A percentile compares a stretch with the other conserved stretches of the same genome.
Evolutionary conservation across 2,888 invertebrate species (phyloP).

Genomic region (Tipula unca): DNA sequence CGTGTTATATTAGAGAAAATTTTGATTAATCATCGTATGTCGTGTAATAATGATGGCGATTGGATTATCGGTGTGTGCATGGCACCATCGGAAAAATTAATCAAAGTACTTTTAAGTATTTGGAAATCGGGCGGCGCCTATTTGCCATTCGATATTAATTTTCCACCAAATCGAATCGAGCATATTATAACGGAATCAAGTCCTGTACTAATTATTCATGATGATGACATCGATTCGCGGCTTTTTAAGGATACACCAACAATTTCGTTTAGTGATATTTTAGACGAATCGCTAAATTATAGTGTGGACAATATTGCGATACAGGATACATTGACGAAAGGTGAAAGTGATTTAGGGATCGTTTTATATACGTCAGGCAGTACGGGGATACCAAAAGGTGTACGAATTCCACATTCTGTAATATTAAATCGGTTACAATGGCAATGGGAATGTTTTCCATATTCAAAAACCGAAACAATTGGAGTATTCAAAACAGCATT

Average conservation of each 20-base stretch:
- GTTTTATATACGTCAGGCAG: constrained; percentile 83
- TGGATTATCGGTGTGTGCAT: constrained; percentile 70
- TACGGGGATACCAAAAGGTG: constrained; percentile 85
- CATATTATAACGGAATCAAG: constrained; percentile 68
- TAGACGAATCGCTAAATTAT: constrained; percentile 29
- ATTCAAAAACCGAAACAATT: constrained; percentile 52
- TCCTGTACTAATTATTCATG: constrained; percentile 56
- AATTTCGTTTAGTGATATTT: constrained; percentile 32
- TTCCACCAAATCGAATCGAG: constrained; percentile 60
- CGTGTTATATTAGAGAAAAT: constrained; percentile 35
- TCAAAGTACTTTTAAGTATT: constrained; percentile 59
- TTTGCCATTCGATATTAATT: constrained; percentile 67
- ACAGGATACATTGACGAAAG: constrained; percentile 41
- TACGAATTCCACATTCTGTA: constrained; percentile 66
- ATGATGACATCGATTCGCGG: constrained; percentile 41
- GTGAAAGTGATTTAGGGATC: constrained; percentile 51
- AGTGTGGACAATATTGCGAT: constrained; percentile 32
- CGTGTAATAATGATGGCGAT: constrained; percentile 57
- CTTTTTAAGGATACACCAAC: constrained; percentile 33
- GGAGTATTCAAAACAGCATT: constrained; percentile 86
- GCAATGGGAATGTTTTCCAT: constrained; percentile 81
- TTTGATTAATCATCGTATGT: constrained; percentile 31
- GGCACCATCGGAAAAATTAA: constrained; percentile 61
- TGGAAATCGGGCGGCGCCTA: constrained; percentile 81
- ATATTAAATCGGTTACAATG: constrained; percentile 76